Conservation (phyloP, 2,797 vertebrate species). For the Rhynchonycteris naso region DNA sequence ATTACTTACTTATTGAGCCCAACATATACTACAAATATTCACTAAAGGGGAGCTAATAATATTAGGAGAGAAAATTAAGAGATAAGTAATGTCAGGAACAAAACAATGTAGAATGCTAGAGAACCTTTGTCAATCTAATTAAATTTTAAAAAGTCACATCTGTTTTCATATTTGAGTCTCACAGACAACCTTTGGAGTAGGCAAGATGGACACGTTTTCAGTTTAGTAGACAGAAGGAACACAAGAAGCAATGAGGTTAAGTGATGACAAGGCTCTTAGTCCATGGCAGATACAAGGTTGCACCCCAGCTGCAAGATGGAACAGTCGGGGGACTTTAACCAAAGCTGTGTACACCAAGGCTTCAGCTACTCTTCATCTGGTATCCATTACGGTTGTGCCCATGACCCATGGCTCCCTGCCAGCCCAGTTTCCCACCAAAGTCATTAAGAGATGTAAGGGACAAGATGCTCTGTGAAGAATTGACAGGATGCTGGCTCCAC, state of each 20-base stretch:
- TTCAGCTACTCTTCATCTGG: not conserved
- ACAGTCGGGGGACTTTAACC: accelerated
- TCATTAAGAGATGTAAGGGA: not conserved
- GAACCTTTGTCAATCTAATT: not conserved
- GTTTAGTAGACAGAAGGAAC: not conserved
- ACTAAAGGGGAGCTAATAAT: not conserved
- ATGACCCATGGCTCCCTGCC: not conserved
- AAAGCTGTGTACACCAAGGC: accelerated
- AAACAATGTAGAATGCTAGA: not conserved
- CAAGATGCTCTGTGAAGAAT: not conserved
- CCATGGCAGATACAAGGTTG: accelerated
- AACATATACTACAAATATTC: not conserved
- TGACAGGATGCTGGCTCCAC: accelerated
- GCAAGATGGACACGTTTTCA: not conserved
- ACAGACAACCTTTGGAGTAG: not conserved
- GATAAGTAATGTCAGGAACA: no score
- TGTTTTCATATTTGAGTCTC: not conserved
- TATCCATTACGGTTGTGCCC: accelerated
- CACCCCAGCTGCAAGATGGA: not conserved
- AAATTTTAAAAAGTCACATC: not conserved
- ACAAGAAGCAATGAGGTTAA: not conserved
- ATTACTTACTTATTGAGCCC: not conserved
- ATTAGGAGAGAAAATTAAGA: not conserved
- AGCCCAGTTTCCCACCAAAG: not conserved
- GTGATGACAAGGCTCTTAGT: accelerated